phyloP scores from a whole-genome alignment of 2,113 vertebrate species.

The Embiotoca jacksoni region DNA sequence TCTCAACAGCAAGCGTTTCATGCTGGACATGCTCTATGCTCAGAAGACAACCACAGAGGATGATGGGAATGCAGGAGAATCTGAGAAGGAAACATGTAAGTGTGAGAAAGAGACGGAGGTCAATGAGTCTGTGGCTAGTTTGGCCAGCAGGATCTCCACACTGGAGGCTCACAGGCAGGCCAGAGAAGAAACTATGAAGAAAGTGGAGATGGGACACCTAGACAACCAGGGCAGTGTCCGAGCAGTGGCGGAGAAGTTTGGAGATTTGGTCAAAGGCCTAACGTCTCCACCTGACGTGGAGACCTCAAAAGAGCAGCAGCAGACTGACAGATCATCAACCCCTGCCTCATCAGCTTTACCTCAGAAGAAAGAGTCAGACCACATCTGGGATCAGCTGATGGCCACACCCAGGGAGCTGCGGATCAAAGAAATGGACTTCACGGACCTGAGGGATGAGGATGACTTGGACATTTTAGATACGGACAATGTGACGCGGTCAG shows the following conservation, averaged over 20 bases:
- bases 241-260: slow-evolving; percentile 92
- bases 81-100: slow-evolving; percentile 81
- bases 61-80: slow-evolving; percentile 83
- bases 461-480: slow-evolving; percentile 92
- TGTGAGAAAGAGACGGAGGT: slow-evolving; percentile 82
- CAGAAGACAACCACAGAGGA: slow-evolving; percentile 85
- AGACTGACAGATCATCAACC: slow-evolving; percentile 48
- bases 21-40: slow-evolving; percentile 97
- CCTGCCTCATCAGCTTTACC: slow-evolving; percentile 55
- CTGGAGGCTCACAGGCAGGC: slow-evolving; percentile 90
- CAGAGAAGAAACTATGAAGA: slow-evolving; percentile 89
- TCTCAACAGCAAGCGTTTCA: slow-evolving; percentile 93
- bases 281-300: slow-evolving; percentile 82
- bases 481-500: slow-evolving; percentile 83
- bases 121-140: slow-evolving; percentile 85
- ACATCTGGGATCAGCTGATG: slow-evolving; percentile 99
- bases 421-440: slow-evolving; percentile 99
- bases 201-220: slow-evolving; percentile 88
- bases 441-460: slow-evolving; percentile 94
- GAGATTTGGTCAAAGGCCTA: slow-evolving; percentile 89
- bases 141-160: slow-evolving; percentile 91
- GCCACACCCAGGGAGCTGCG: slow-evolving; percentile 92
- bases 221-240: slow-evolving; percentile 94
- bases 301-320: slow-evolving; percentile 81
- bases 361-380: slow-evolving; percentile 91